Conservation (phyloP, 2,888 invertebrate species). For the Drosophila emarginata region DNA sequence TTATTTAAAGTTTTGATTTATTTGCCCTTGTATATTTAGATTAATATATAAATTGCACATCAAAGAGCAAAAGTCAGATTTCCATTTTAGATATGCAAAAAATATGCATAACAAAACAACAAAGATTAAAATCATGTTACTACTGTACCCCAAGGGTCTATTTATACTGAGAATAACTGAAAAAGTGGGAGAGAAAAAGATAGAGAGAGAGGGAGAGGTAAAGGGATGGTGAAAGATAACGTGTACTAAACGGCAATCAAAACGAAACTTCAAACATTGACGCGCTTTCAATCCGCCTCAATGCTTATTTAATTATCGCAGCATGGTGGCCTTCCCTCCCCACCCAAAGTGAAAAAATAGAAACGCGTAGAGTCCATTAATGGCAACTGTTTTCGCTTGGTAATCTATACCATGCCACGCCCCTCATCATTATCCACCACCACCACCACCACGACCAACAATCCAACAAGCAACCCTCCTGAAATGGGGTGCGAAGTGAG, state of each 20-base stretch:
- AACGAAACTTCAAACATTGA: constrained; percentile 66
- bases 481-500: constrained; percentile 55
- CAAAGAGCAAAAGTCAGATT: constrained; percentile 29
- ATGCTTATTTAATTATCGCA: constrained; percentile 75
- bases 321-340: constrained; percentile 60
- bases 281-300: constrained; percentile 50
- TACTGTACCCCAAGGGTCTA: constrained; percentile 10
- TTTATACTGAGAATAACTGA: neutral
- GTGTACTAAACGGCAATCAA: constrained; percentile 55
- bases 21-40: neutral
- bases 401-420: constrained; percentile 74
- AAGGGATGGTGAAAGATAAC: constrained; percentile 28
- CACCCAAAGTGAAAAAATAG: neutral
- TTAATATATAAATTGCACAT: neutral
- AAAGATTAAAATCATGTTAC: constrained; percentile 25
- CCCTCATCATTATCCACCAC: constrained; percentile 54
- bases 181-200: neutral
- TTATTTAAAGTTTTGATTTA: neutral
- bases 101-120: constrained; percentile 18
- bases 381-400: constrained; percentile 70
- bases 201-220: neutral
- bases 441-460: neutral
- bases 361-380: constrained; percentile 48
- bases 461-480: constrained; percentile 11
- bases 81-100: constrained; percentile 27